These are phyloP conservation scores for Bucorvus abyssinicus DNA, from an alignment of 2,797 vertebrate species.

Conservation along the genomic window DNA sequence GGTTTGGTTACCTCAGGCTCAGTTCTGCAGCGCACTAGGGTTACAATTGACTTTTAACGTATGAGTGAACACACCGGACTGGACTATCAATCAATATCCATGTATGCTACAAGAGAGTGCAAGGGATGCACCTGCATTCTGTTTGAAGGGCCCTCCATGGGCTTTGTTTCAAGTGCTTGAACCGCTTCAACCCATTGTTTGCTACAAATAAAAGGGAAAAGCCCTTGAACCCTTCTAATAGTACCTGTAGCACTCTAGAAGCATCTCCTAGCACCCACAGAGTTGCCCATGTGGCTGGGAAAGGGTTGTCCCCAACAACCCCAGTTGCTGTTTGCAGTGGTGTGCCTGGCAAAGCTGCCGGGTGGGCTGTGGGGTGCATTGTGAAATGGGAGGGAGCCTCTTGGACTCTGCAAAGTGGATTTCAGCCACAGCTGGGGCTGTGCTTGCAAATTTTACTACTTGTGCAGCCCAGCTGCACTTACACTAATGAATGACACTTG, in stretches of 20 bases:
- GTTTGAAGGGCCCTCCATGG: neutral
- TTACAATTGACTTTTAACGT: neutral
- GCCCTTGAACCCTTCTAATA: neutral
- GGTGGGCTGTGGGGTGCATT: neutral
- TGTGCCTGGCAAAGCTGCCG: neutral
- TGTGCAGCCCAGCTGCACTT: neutral
- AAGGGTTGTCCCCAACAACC: neutral
- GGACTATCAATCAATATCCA: neutral
- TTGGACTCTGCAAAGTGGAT: neutral
- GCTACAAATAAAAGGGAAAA: neutral
- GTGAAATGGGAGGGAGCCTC: neutral
- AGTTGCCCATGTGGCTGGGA: neutral
- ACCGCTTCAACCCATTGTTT: neutral
- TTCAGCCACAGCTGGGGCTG: neutral
- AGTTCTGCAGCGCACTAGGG: neutral
- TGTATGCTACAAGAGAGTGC: neutral
- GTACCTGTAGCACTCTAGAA: neutral
- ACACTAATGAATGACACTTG: constrained; percentile 47
- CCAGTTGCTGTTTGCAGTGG: neutral
- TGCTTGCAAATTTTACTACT: neutral
- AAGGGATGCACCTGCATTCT: neutral
- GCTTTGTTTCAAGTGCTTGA: neutral
- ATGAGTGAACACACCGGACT: neutral
- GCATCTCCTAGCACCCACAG: neutral
- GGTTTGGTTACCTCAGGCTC: constrained; percentile 1